These are phyloP conservation scores for Limonius californicus DNA, from an alignment of 1,140 invertebrate genomes.

Conservation along the genomic window DNA sequence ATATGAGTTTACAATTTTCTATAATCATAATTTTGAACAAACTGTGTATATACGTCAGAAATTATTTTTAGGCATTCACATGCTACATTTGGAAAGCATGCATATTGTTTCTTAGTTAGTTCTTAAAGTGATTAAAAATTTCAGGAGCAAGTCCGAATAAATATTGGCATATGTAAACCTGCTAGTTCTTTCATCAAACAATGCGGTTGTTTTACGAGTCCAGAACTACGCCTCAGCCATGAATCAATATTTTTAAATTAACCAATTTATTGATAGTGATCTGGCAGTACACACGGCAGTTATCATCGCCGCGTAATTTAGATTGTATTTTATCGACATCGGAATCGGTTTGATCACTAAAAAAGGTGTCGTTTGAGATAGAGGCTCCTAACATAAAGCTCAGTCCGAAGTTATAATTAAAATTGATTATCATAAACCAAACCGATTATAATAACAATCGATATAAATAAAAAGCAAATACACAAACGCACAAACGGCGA, in stretches of 20 bases:
- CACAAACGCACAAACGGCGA: too few relatives aligned
- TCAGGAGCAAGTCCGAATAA: background rate
- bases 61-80: too few relatives aligned
- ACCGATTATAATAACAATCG: too few relatives aligned
- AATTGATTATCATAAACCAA: too few relatives aligned
- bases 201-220: conserved; percentile 34
- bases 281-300: conserved; percentile 26
- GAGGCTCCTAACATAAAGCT: too few relatives aligned
- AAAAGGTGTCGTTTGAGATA: conserved; percentile 30
- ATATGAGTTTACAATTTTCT: too few relatives aligned
- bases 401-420: too few relatives aligned
- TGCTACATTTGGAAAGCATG: background rate
- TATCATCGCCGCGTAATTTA: conserved; percentile 26
- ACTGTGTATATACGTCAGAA: too few relatives aligned
- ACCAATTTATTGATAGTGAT: conserved; percentile 43
- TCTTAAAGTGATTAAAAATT: background rate
- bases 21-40: too few relatives aligned
- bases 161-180: background rate
- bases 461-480: too few relatives aligned
- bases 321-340: conserved; percentile 28
- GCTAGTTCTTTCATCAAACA: conserved; percentile 25
- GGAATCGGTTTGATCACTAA: conserved; percentile 27
- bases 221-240: conserved; percentile 37
- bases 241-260: conserved; percentile 45
- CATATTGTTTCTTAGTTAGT: background rate